A percentile compares a stretch with the other conserved stretches of the same genome.
phyloP scores from a whole-genome alignment of 2,888 invertebrate species.

The Calameuta idolon region DNA sequence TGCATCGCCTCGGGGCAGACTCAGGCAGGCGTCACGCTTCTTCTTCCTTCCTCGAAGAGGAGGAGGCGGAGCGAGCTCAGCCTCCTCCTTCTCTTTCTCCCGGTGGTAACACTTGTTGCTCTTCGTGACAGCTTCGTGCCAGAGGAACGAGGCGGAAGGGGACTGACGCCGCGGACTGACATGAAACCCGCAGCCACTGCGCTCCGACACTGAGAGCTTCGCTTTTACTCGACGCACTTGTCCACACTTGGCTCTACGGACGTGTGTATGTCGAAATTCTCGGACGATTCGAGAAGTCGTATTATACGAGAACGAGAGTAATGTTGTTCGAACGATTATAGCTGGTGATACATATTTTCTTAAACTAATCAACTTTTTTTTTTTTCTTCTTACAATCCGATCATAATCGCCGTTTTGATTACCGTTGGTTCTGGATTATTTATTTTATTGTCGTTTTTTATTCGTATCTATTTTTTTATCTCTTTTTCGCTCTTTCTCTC shows the following conservation, averaged over 20 bases:
- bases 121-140: conserved; percentile 40
- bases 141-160: conserved; percentile 1
- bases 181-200: neutral
- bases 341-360: neutral
- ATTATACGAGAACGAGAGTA: neutral
- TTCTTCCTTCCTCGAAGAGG: neutral
- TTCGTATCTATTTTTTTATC: neutral
- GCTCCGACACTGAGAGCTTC: neutral
- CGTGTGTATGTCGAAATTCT: neutral
- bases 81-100: conserved; percentile 27
- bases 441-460: neutral
- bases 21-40: conserved; percentile 17
- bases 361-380: neutral
- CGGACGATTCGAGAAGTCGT: neutral
- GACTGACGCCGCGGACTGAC: conserved; percentile 25
- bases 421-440: neutral
- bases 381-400: neutral
- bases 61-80: conserved; percentile 57
- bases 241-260: neutral
- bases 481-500: neutral
- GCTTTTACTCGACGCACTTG: neutral
- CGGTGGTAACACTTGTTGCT: conserved; percentile 61
- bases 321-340: neutral
- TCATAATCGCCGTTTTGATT: neutral
- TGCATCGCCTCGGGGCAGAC: conserved; percentile 57